Base-by-base conservation (phyloP, 2,113 vertebrate species). In the Hemibates koningsi region DNA sequence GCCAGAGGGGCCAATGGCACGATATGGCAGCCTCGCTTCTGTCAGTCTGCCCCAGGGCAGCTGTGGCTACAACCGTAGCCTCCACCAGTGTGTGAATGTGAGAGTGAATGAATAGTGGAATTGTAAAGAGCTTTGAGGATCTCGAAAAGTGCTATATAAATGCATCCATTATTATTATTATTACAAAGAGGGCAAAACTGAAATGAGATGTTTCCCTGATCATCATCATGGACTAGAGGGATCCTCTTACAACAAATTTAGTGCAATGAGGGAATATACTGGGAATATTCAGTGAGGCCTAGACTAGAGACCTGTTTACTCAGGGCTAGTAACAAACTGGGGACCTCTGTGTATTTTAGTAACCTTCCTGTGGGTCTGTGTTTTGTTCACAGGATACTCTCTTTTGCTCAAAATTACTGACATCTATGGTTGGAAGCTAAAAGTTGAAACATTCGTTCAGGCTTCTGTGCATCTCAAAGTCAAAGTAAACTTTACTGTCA, bases 71-170 rank as follows among this genome's bases (percentile, higher is more conserved):
- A 59, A 9, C 56, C 2, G 56, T 9, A 16, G 56, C 27, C 27
- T 59, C 27, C 56, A 59, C 56, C 27, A 59, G 56, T 32, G 56
- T 32, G 56, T 29, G 27, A 59, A 59, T 32, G 56, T 59, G 27
- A 59, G 56, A 16, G 56, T 17, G 27, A 59, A 57, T 27, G 12
- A 57, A 59, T 1, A 2, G 56, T 59, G 1, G 27, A 0, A 59
- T 6, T 32, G 56, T 59, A 32, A 32, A 59, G 24, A 1, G 0
- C 56, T 57, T 29, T 57, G 24, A 5, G 56, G 24, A 0, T 7
- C 53, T 56, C 1, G 3, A 57, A 57, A 57, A 57, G 56, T 0
- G 4, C 56, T 0, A 0, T 1, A 9, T 0, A 29, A 59, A 59
- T 59, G 56, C 7, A 59, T 59, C 27, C 56, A 3, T 59, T 59